Evolutionary conservation across 2,888 invertebrate species (phyloP), one percentile per base, ranked within the genome.

Genomic region (Orchesellides sinensis): DNA sequence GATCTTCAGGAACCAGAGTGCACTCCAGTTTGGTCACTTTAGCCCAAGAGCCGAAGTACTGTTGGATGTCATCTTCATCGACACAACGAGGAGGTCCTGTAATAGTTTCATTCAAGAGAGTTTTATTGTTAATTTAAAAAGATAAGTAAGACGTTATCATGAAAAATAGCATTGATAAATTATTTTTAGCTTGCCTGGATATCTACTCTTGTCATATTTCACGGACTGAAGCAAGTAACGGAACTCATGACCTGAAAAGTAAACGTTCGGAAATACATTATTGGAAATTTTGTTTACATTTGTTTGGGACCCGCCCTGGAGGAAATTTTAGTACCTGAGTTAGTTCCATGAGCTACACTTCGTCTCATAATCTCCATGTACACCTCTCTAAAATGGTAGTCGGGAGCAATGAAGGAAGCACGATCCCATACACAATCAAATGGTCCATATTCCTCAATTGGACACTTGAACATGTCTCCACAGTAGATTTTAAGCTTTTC

Each of bases 371-470:
- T 54, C 5, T 84, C 77, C 10, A 87, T 83, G 32, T 87, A 83
- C 23, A 69, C 54, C 70, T 56, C 54, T 79, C 88, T 12, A 49
- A 79, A 52, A 49, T 54, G 14, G 47, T 85, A 85, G 45, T 87
- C 82, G 23, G 89, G 78, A 10, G 89, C 88, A 29, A 88, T 88
- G 35, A 89, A 84, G 14, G 88, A 88, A 4, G 88, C 89, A 52
- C 89, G 81, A 82, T 89, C 89, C 88, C 89, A 89, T 49, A 89
- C 81, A 40, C 79, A 84, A 69, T 89, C 88, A 69, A 89, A 89
- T 12, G 87, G 87, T 6, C 89, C 89, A 32, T 83, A 83, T n/a
- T 82, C 61, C 35, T 88, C 86, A 35, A 88, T 82, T 12, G 88
- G 83, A 65, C 88, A 84, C 23, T 79, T 81, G 79, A 88, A 88